These are phyloP conservation scores for Lutjanus erythropterus DNA, from an alignment of 2,113 vertebrate genomes.

Conservation along the genomic window DNA sequence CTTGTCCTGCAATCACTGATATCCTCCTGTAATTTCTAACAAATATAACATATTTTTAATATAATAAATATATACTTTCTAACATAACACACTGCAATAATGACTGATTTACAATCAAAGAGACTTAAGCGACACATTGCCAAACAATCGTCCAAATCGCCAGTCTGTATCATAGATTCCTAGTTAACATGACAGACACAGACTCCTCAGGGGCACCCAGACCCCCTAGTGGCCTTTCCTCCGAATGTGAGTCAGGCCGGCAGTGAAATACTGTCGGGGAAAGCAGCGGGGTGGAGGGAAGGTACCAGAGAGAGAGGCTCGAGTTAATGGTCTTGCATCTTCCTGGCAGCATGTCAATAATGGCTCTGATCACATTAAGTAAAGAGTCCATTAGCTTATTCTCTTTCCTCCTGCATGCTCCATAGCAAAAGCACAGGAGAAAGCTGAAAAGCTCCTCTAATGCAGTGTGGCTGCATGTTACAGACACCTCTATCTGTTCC, in stretches of 20 bases:
- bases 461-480: slow-evolving; percentile 72
- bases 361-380: slow-evolving; percentile 99
- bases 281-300: slow-evolving; percentile 64
- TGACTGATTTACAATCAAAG: slow-evolving; percentile 27
- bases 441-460: slow-evolving; percentile 83
- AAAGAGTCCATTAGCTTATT: slow-evolving; percentile 98
- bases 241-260: slow-evolving; percentile 44
- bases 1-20: background rate
- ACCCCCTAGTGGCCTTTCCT: slow-evolving; percentile 56
- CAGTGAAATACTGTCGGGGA: slow-evolving; percentile 67
- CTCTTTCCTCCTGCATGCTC: slow-evolving; percentile 87
- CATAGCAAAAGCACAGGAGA: slow-evolving; percentile 84
- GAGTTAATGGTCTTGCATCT: slow-evolving; percentile 98
- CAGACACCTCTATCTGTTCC: slow-evolving; percentile 73
- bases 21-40: slow-evolving; percentile 2
- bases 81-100: background rate
- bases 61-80: background rate
- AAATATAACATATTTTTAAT: background rate
- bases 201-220: slow-evolving; percentile 58
- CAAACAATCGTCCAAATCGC: slow-evolving; percentile 33
- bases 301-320: slow-evolving; percentile 79
- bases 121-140: slow-evolving; percentile 30
- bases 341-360: slow-evolving; percentile 99
- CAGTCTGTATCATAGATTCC: slow-evolving; percentile 45
- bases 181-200: slow-evolving; percentile 71